phyloP scores from a whole-genome alignment of 2,888 invertebrate species.

The Acrocyrtus sp. region DNA sequence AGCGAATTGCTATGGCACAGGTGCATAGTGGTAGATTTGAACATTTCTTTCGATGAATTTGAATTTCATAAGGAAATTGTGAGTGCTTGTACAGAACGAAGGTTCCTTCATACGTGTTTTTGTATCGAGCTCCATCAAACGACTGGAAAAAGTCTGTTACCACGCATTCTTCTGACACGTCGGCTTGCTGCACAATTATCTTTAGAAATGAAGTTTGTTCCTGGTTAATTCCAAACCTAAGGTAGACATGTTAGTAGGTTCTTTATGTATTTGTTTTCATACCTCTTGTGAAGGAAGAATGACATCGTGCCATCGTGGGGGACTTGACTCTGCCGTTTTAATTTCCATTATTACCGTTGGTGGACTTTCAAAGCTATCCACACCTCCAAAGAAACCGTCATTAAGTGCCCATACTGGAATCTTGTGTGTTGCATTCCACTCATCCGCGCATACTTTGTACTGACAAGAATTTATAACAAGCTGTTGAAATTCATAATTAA shows the following conservation, averaged over 20 bases:
- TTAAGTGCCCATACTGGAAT: constrained; percentile 63
- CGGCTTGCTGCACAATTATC: constrained; percentile 60
- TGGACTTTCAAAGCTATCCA: constrained; percentile 26
- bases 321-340: constrained; percentile 59
- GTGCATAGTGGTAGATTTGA: constrained; percentile 58
- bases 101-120: constrained; percentile 61
- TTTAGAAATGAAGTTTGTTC: constrained; percentile 5
- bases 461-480: constrained; percentile 62
- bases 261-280: background rate
- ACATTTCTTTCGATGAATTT: constrained; percentile 60
- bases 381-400: constrained; percentile 61
- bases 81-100: constrained; percentile 63
- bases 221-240: background rate
- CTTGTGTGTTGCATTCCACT: constrained; percentile 64
- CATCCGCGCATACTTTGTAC: constrained; percentile 63
- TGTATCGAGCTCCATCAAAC: constrained; percentile 62
- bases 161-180: constrained; percentile 60
- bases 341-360: constrained; percentile 55
- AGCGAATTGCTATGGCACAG: constrained; percentile 61
- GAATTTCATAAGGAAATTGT: constrained; percentile 63
- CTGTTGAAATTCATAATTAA: constrained; percentile 36
- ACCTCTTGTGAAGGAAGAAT: constrained; percentile 60
- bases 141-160: constrained; percentile 60
- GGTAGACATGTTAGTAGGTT: background rate
- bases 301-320: constrained; percentile 62